Percentiles rank a stretch among this genome's conserved stretches.
Conservation (phyloP, 2,113 vertebrate species). For the Bos javanicus region DNA sequence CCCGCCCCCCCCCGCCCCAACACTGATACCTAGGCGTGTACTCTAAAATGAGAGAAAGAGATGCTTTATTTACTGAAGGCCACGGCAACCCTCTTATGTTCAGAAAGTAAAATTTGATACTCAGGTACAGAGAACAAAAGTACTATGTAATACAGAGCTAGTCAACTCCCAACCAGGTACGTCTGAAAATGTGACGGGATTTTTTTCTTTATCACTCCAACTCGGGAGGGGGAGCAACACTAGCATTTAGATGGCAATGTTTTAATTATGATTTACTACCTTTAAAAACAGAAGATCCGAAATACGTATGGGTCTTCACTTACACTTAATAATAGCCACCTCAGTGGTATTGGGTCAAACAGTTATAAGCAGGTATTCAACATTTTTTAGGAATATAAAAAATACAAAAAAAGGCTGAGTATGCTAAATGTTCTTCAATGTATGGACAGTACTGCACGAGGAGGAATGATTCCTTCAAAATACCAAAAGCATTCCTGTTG, state of each 20-base stretch:
- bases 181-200: background rate
- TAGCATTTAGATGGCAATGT: background rate
- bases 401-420: background rate
- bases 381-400: background rate
- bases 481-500: background rate
- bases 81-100: background rate
- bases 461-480: background rate
- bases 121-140: background rate
- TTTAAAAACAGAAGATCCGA: background rate
- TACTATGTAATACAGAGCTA: background rate
- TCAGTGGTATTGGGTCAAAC: background rate
- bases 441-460: background rate
- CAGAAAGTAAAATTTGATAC: background rate
- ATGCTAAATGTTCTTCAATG: background rate
- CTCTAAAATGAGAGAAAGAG: background rate
- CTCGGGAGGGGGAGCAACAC: background rate
- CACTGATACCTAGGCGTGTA: background rate
- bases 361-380: background rate
- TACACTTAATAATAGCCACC: background rate
- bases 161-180: background rate
- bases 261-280: background rate
- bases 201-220: background rate
- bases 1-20: no score
- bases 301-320: background rate
- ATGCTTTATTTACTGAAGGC: background rate